Evolutionary conservation across 2,888 invertebrate genomes (phyloP).

Genomic region (Sinotaia quadrata): DNA sequence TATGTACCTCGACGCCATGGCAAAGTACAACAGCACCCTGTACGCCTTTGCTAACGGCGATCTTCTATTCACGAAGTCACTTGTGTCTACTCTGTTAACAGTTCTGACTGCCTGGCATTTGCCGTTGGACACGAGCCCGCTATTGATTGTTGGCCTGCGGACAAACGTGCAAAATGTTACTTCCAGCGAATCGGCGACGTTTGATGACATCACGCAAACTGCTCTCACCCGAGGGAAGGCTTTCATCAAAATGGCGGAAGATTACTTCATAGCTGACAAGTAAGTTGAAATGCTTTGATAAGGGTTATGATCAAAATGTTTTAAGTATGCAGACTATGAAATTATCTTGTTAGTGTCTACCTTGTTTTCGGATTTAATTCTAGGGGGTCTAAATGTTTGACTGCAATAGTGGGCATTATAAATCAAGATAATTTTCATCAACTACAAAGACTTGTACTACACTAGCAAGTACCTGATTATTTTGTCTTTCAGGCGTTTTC

Average conservation of each 20-base stretch:
- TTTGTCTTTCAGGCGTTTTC: constrained; percentile 40
- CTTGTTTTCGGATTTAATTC: no score
- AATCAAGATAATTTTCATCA: no score
- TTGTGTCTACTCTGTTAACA: constrained; percentile 44
- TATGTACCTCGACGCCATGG: constrained; percentile 57
- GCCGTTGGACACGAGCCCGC: constrained; percentile 30
- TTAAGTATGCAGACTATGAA: no score
- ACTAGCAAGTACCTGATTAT: neutral
- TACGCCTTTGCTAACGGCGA: constrained; percentile 63
- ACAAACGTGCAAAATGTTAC: constrained; percentile 53
- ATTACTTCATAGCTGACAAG: constrained; percentile 59
- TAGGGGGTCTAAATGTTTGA: no score
- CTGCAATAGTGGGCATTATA: no score
- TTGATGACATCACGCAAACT: constrained; percentile 37
- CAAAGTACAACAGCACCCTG: constrained; percentile 47
- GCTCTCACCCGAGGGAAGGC: constrained; percentile 48
- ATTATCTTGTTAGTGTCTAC: no score
- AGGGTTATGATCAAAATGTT: no score
- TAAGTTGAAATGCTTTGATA: neutral
- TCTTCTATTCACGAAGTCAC: constrained; percentile 52
- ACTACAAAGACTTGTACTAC: no score
- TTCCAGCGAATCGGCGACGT: constrained; percentile 40
- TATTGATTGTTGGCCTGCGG: constrained; percentile 39
- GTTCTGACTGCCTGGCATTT: constrained; percentile 26
- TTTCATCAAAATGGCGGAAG: constrained; percentile 56